A percentile compares a stretch with the other conserved stretches of the same genome.
Evolutionary conservation across 2,888 invertebrate species (phyloP).

Genomic region (Aelia acuminata): DNA sequence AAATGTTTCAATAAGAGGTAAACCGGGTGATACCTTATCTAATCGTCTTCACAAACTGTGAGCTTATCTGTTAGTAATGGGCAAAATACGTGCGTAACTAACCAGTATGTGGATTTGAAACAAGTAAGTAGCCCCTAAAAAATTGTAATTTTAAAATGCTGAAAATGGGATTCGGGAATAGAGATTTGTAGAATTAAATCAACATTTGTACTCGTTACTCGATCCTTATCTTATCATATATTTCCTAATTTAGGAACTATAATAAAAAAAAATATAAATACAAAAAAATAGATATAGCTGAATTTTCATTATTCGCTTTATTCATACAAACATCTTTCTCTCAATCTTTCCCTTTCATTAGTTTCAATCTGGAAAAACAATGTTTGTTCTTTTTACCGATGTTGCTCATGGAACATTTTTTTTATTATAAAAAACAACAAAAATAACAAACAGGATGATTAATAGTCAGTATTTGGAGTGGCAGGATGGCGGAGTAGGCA

Average conservation of each 20-base stretch:
- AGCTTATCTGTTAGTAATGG: too few relatives aligned
- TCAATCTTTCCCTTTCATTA: background rate
- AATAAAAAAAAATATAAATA: too few relatives aligned
- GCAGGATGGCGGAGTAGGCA: too few relatives aligned
- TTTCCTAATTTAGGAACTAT: background rate
- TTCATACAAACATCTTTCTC: background rate
- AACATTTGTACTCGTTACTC: background rate
- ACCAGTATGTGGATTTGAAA: too few relatives aligned
- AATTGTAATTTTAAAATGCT: too few relatives aligned
- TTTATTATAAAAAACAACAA: too few relatives aligned
- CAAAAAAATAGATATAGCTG: background rate
- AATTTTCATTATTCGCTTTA: background rate
- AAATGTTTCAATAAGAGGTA: conserved; percentile 19
- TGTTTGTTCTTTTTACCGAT: too few relatives aligned
- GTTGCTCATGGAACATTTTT: too few relatives aligned
- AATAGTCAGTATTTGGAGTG: too few relatives aligned
- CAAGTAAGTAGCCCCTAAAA: too few relatives aligned
- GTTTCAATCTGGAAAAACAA: background rate
- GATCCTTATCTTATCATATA: background rate
- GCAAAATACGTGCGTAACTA: too few relatives aligned
- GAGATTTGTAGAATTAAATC: background rate
- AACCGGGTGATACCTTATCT: background rate
- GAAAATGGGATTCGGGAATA: background rate
- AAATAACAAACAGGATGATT: too few relatives aligned
- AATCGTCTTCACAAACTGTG: background rate